Percentiles rank a stretch among this genome's conserved stretches.
phyloP scores from a whole-genome alignment of 2,797 vertebrate species.

The Rhincodon typus region DNA sequence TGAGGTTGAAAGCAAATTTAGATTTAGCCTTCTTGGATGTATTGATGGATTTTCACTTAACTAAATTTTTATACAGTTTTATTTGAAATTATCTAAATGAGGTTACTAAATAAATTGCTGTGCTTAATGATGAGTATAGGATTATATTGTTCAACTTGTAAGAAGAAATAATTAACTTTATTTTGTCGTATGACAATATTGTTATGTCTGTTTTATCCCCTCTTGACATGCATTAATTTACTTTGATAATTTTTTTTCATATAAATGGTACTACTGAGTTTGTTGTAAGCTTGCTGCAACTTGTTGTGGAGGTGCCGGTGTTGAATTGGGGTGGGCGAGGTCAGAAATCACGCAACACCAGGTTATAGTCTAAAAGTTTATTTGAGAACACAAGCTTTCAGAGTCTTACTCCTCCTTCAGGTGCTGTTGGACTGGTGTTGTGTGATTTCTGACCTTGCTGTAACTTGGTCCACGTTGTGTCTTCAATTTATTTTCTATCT shows the following conservation, averaged over 20 bases:
- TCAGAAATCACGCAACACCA: too few species aligned
- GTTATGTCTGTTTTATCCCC: too few species aligned
- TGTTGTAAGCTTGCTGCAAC: neutral
- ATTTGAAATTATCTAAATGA: neutral
- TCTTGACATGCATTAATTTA: neutral
- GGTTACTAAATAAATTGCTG: neutral
- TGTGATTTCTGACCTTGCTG: neutral
- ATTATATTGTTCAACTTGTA: neutral
- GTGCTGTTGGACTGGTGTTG: too few species aligned
- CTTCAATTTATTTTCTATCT: neutral
- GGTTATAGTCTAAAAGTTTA: too few species aligned
- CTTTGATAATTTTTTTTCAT: neutral
- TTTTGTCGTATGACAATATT: neutral
- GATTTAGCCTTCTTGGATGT: neutral
- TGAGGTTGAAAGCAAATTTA: neutral
- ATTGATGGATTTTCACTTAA: neutral
- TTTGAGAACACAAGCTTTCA: too few species aligned
- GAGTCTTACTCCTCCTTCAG: too few species aligned
- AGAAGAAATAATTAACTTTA: neutral
- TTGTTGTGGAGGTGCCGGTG: neutral
- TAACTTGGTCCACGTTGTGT: neutral
- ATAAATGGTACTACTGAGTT: too few species aligned
- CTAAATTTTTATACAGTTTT: neutral
- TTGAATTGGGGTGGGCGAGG: too few species aligned
- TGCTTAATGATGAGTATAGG: neutral